Evolutionary conservation across 2,888 invertebrate genomes (phyloP).

Genomic region (Lycaena phlaeas): DNA sequence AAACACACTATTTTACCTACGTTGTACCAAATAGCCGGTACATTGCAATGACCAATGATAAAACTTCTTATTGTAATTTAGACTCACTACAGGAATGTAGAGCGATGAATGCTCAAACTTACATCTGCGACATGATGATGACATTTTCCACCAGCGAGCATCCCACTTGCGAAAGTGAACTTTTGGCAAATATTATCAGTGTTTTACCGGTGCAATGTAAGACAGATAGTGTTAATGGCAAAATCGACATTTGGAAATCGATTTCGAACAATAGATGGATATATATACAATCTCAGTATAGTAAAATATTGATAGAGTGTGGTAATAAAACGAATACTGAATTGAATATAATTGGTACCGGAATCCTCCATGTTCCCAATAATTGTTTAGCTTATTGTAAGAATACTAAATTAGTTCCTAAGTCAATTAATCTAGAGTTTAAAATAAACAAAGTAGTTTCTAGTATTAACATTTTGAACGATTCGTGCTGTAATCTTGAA

Average conservation of each 20-base stretch:
- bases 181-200: conserved; percentile 14
- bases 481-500: neutral
- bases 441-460: neutral
- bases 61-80: neutral
- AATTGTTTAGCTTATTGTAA: conserved; percentile 2
- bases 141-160: conserved; percentile 1
- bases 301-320: neutral
- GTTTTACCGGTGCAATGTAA: conserved; percentile 3
- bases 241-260: conserved; percentile 16
- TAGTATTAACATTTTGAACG: neutral
- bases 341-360: conserved; percentile 1
- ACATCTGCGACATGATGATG: conserved; percentile 1
- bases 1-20: neutral
- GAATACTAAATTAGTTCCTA: conserved; percentile 1
- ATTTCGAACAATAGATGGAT: conserved; percentile 15
- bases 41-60: neutral
- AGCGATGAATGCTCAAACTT: neutral
- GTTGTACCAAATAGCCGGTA: neutral
- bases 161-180: conserved; percentile 17
- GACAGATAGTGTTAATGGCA: conserved; percentile 10
- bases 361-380: neutral
- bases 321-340: neutral
- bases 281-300: conserved; percentile 12
- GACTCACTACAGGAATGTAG: neutral
- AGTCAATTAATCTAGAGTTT: neutral